These are phyloP conservation scores for Onychostoma macrolepis DNA, from an alignment of 2,113 vertebrate species.

Conservation along the genomic window DNA sequence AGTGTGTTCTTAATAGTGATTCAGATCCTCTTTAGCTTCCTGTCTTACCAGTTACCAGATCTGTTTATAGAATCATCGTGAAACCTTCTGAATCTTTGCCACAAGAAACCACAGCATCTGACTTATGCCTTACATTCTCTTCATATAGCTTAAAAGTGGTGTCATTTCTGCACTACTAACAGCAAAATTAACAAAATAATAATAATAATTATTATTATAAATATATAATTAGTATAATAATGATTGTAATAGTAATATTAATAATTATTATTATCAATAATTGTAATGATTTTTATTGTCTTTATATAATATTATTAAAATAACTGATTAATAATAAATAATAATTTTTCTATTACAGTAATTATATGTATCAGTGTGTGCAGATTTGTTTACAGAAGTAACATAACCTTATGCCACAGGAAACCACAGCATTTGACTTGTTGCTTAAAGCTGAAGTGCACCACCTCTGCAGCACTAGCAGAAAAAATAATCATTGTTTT, in stretches of 20 bases:
- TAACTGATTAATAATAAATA: too few species aligned
- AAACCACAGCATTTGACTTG: too few species aligned
- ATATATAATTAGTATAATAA: too few species aligned
- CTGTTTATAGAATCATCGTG: not conserved
- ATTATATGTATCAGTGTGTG: too few species aligned
- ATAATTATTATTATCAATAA: not conserved
- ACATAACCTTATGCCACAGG: too few species aligned
- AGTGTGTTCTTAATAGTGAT: not conserved
- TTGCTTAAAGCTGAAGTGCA: too few species aligned
- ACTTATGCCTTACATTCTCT: not conserved
- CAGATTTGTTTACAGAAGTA: too few species aligned
- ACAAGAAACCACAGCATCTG: slow-evolving; percentile 22
- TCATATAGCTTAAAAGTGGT: not conserved
- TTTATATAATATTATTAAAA: too few species aligned
- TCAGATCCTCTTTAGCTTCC: not conserved
- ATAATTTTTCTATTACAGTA: too few species aligned
- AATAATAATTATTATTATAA: not conserved
- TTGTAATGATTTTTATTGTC: too few species aligned
- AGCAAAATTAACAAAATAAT: not conserved
- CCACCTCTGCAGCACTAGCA: too few species aligned
- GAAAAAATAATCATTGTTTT: too few species aligned
- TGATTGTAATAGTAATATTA: not conserved
- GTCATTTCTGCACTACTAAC: not conserved
- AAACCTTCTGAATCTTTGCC: not conserved
- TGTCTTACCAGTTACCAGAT: not conserved